phyloP scores from a whole-genome alignment of 1,140 invertebrate species.

The Acromyrmex echinatior region DNA sequence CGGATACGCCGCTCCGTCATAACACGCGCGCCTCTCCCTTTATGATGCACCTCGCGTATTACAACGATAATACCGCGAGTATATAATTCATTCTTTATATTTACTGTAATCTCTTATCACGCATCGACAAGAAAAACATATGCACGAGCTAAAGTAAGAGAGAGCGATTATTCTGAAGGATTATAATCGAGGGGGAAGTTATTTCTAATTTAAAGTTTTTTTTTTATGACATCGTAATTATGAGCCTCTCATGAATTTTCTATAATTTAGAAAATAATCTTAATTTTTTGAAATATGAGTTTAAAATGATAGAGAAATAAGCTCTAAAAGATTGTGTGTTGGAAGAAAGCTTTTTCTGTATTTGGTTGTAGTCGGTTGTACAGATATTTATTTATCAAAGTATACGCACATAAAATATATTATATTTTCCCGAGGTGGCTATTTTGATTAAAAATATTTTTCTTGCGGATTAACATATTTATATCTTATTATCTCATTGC shows the following conservation, averaged over 20 bases:
- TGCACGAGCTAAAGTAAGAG: not conserved
- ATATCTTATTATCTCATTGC: not conserved
- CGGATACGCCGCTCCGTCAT: not conserved
- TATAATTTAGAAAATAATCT: not conserved
- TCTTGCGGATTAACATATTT: not conserved
- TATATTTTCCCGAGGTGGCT: not conserved
- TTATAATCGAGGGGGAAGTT: not conserved
- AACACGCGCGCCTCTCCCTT: slow-evolving; percentile 16
- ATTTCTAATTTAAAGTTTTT: not conserved
- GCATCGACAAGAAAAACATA: slow-evolving; percentile 17
- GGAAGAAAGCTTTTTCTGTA: not conserved
- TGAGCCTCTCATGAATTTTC: not conserved
- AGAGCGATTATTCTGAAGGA: not conserved
- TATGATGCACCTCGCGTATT: slow-evolving; percentile 1
- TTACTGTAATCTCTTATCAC: slow-evolving; percentile 42
- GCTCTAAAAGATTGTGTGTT: not conserved
- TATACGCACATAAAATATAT: not conserved
- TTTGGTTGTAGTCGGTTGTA: too few species aligned
- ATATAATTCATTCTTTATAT: slow-evolving; percentile 45
- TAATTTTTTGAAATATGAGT: not conserved
- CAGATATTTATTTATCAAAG: not conserved
- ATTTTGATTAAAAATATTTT: not conserved
- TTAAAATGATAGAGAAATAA: not conserved
- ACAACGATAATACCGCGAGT: slow-evolving; percentile 42
- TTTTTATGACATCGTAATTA: not conserved